Evolutionary conservation across 2,797 vertebrate genomes (phyloP), one percentile per base, ranked within the genome.

Genomic region (Pristis pectinata): DNA sequence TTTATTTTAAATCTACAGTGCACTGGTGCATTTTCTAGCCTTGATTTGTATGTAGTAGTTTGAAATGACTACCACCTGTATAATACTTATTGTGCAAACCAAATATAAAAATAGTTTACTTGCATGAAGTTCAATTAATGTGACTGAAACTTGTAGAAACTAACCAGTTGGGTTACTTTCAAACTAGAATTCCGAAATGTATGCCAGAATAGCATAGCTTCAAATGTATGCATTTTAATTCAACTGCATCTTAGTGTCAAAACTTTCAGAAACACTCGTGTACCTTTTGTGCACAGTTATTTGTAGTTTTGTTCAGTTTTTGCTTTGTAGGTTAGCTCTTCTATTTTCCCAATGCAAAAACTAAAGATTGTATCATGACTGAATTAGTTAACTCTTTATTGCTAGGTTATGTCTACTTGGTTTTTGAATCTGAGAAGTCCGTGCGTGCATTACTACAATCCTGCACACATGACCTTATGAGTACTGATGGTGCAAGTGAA

Each of bases 401-500:
- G 17, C 1, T 95, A 99, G 99, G 99, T 0, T 99, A 99, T 0
- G 99, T 99, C 56, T 99, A 99, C 96, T 96, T 99, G 97, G 98
- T 99, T 95, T 99, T 99, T 95, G 98, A 99, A 95, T 98, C 98
- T 0, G 99, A 99, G 97, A 99, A 99, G 96, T 99, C 99, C 0
- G 98, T 99, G 94, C 98, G 98, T 67, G 98, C 97, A 0, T 96
- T 99, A 96, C 98, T 99, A 67, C 99, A 99, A 94, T 98, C 98
- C 0, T 99, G 99, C 96, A 98, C 99, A 95, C 98, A 98, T 95
- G 98, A 99, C 96, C 97, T 99, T 0, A 97, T 99, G 95, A 98
- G 98, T 96, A 98, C 98, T 0, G 98, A 99, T 0, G 98, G 99
- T 95, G 98, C 98, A 95, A 97, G 98, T 7, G 99, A 99, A 95